Percentiles rank a stretch among this genome's conserved stretches.
phyloP scores from a whole-genome alignment of 2,888 invertebrate genomes.

The Cephus spinipes region DNA sequence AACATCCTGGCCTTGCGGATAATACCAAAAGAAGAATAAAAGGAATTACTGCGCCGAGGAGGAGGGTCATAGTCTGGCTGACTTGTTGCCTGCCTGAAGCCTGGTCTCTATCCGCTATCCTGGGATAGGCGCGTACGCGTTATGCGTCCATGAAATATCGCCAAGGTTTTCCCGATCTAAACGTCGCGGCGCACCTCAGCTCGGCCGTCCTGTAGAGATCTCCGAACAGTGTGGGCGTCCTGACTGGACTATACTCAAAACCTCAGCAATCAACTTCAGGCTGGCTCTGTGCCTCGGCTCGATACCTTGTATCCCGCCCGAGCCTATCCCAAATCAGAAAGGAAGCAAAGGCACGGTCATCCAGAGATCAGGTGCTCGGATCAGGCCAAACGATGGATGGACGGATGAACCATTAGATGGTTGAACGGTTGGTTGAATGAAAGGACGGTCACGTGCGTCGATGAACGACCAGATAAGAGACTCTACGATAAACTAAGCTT shows the following conservation, averaged over 20 bases:
- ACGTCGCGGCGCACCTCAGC: not conserved
- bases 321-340: not conserved
- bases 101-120: not conserved
- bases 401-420: not conserved
- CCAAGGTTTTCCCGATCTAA: conserved; percentile 8
- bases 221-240: not conserved
- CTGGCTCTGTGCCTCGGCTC: not conserved
- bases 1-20: conserved; percentile 37
- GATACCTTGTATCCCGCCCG: not conserved
- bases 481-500: not conserved
- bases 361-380: not conserved
- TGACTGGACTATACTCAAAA: not conserved
- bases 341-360: not conserved
- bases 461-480: not conserved
- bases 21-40: conserved; percentile 28
- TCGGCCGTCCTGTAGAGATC: not conserved
- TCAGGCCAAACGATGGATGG: not conserved
- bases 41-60: conserved; percentile 1
- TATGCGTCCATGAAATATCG: not conserved
- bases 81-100: not conserved
- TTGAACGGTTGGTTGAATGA: not conserved
- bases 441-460: not conserved
- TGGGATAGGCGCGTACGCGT: not conserved
- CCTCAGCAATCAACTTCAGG: not conserved
- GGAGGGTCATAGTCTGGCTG: conserved; percentile 31